Base-by-base conservation (phyloP, 2,888 invertebrate genomes). In the Sycophila texana region DNA sequence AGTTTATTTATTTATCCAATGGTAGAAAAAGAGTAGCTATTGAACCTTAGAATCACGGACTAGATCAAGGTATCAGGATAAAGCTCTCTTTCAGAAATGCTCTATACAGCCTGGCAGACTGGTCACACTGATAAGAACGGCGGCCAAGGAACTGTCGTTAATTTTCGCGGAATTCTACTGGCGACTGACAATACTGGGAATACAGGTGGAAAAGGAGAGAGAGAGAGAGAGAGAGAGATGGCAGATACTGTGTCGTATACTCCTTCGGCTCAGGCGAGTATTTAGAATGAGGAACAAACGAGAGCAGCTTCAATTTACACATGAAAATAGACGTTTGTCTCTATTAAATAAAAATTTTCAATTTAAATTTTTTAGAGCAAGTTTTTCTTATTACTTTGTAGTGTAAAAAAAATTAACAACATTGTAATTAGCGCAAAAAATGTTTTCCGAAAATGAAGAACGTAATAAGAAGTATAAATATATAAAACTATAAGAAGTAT, bases 201-300 rank as follows among this genome's bases (percentile, higher is more conserved):
- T 87, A 89, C 89, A 89, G 89, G 89, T 89, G 89, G 87, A 88
- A 86, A 63, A 86, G 86, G 86, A 86, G 83, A 88, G 87, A 87
- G 87, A 87, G 86, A 86, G 83, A 88, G 87, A 87, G 87, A 87
- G 83, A 80, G 74, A 47, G 49, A 65, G 57, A 71, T 60, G 26
- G 22, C 26, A 12, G 72, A 61, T 61, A 51, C 26, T n/a, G 26
- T 79, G 80, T 81, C 78, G 77, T 82, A 26, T 26, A 83, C 85
- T 86, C 83, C 86, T 85, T 86, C 85, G 85, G 84, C 84, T 87
- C 86, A 85, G 12, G 39, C 47, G 16, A 26, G 61, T 30, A 61
- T 39, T 47, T 47, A 87, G 87, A 89, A 88, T 86, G 88, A 89
- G 88, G 86, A 89, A 89, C 89, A 89, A 89, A 89, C 88, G 88